Evolutionary conservation across 2,888 invertebrate genomes (phyloP), one percentile per base, ranked within the genome.

Genomic region (Cryptosula pallasiana): DNA sequence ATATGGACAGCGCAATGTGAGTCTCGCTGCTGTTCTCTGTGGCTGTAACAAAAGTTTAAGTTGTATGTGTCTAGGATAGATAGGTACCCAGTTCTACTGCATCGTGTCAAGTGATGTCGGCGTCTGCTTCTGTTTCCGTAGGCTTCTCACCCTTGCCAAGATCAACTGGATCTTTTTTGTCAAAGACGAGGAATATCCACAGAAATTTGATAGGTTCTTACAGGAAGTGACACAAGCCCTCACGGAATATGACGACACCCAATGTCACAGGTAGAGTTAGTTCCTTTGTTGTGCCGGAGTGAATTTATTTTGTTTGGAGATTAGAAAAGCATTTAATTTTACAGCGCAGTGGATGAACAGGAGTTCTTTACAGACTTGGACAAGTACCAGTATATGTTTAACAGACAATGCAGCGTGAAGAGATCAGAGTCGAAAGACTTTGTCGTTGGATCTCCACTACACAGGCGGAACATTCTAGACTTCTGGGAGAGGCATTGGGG

Each of bases 161-260:
- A 80, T 81, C 69, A 80, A 81, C 73, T 81, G 81, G 81, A 77
- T 77, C 34, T 81, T 81, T 72, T 79, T 81, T 57, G 74, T 76
- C 29, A 78, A 78, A 55, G 73, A 75, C 0, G 78, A 77, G 32
- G 73, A 77, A 20, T 79, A 76, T 75, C 76, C 75, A 3, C 72
- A 72, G 55, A 78, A 75, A 58, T 71, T 77, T 29, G 73, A 72
- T 5, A 73, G 74, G 54, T 73, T 81, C n/a, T 70, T 78, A 0
- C 69, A 69, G 20, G 73, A 77, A 35, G 75, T 78, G 3, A 71
- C 54, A n/a, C 55, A 71, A n/a, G 76, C 76, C 32, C 32, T 75
- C 58, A n/a, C 32, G 3, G 70, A 70, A 36, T 70, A 70, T 54
- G 55, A 70, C 34, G 45, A 45, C 20, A 45, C 45, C 45, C 20